Percentiles rank a stretch among this genome's conserved stretches.
phyloP scores from a whole-genome alignment of 2,113 vertebrate species.

The Dryoscopus gambensis region DNA sequence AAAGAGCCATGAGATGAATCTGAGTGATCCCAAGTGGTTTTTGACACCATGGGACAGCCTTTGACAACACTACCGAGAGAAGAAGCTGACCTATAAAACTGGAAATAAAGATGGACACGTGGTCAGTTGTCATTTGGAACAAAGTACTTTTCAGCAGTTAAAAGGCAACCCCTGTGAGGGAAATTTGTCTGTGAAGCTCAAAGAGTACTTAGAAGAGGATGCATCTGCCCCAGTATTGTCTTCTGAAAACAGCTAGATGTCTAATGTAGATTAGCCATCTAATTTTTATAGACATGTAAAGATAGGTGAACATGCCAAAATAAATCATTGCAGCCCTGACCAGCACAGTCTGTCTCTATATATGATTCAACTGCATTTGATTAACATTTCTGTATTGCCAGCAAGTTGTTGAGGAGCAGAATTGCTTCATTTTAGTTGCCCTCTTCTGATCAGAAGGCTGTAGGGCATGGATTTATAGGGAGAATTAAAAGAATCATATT shows the following conservation, averaged over 20 bases:
- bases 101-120: neutral
- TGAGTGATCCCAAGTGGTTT: neutral
- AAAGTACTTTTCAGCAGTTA: neutral
- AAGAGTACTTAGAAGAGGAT: neutral
- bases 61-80: neutral
- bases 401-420: neutral
- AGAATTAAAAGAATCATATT: neutral
- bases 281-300: neutral
- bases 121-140: neutral
- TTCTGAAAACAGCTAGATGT: neutral
- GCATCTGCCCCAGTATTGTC: neutral
- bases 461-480: neutral
- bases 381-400: neutral
- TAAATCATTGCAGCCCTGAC: neutral
- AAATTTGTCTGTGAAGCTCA: neutral
- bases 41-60: neutral
- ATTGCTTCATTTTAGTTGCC: neutral
- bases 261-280: neutral
- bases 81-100: neutral
- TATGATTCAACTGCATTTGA: neutral
- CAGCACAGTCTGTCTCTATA: neutral
- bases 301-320: neutral
- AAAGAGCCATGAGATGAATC: neutral
- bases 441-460: neutral
- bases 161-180: neutral